Base-by-base conservation (phyloP, 2,888 invertebrate species). In the Marasmarcha lunaedactyla region DNA sequence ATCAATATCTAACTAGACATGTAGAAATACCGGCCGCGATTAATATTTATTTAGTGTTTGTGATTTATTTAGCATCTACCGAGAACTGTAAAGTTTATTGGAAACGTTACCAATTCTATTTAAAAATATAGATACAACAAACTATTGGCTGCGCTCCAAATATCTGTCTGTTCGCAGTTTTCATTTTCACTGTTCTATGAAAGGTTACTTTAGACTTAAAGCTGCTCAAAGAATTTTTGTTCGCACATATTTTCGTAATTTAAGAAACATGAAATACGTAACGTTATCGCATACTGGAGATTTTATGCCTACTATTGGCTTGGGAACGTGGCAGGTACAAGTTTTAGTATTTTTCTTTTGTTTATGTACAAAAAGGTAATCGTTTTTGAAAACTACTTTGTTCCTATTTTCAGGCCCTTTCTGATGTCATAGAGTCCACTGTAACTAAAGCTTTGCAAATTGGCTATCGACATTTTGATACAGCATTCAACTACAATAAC, bases 381-480 rank as follows among this genome's bases (percentile, higher is more conserved):
- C n/a, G 20, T 7, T 30, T 3, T 10, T 30, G n/a, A 4, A 11
- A 30, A 30, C 3, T 20, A 7, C 7, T 9, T 35, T 2, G 37
- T 39, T 35, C 45, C 44, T 47, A 40, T 5, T 65, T 63, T 37
- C 51, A 88, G 88, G 88, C 89, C 20, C 84, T 87, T 46, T 67
- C 88, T 3, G 85, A 88, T 46, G 88, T 90, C 49, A 85, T 90
- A 26, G 87, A 89, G 62, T 62, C 69, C 9, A 87, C 87, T 6
- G 86, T 93, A 0, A 77, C 84, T 38, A 77, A 77, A 40, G 92
- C 92, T 15, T 66, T 93, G 44, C 85, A 90, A 36, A 68, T 77
- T 46, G 92, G 93, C 15, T 93, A 93, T 56, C 85, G 90, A 47
- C 91, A 91, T 49, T 90, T 90, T 48, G 93, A 93, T 60, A 93